Percentiles rank a stretch among this genome's conserved stretches.
These are phyloP conservation scores for Drosophila kurseongensis DNA, from an alignment of 1,140 invertebrate species.

Conservation along the genomic window DNA sequence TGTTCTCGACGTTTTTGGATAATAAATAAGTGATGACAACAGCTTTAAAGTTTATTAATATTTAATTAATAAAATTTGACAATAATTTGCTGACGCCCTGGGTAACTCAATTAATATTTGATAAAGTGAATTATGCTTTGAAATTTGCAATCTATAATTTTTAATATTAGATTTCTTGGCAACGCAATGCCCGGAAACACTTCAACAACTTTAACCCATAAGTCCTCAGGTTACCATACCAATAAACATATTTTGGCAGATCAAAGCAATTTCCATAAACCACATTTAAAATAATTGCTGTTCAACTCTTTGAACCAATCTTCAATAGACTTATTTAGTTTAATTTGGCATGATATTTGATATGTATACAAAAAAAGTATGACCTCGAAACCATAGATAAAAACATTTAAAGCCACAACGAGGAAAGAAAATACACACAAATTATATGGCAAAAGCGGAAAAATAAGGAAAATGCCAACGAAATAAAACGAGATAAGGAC, in stretches of 20 bases:
- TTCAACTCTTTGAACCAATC: slow-evolving; percentile 29
- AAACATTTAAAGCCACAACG: slow-evolving; percentile 7
- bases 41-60: slow-evolving; percentile 23
- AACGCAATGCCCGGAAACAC: slow-evolving; percentile 12
- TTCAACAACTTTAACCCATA: slow-evolving; percentile 22
- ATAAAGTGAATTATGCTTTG: not conserved
- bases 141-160: slow-evolving; percentile 2
- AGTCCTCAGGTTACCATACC: slow-evolving; percentile 17
- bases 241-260: slow-evolving; percentile 16
- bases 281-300: slow-evolving; percentile 49
- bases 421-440: slow-evolving; percentile 14
- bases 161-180: slow-evolving; percentile 5
- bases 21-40: slow-evolving; percentile 20
- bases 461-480: not conserved
- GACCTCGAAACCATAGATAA: slow-evolving; percentile 5
- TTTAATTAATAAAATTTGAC: slow-evolving; percentile 50
- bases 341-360: slow-evolving; percentile 34
- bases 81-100: slow-evolving; percentile 15
- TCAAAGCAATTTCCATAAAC: slow-evolving; percentile 29
- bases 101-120: slow-evolving; percentile 13
- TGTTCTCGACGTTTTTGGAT: slow-evolving; percentile 13
- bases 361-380: not conserved
- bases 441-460: not conserved
- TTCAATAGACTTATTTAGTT: slow-evolving; percentile 19
- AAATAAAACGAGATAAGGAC: not conserved